phyloP scores from a whole-genome alignment of 2,113 vertebrate genomes.

The Pseudopodoces humilis region DNA sequence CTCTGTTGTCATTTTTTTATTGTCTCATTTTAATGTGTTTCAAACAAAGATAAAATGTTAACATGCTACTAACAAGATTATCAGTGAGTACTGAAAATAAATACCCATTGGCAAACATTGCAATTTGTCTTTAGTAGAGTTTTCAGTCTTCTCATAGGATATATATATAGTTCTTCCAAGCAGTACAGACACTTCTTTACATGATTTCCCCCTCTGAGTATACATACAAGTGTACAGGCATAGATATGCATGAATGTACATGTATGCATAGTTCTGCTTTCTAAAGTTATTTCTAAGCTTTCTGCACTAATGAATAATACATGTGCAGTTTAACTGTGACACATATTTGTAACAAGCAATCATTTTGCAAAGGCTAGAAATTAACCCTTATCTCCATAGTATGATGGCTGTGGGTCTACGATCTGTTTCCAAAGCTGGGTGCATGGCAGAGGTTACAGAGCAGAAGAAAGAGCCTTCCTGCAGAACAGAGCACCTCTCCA shows the following conservation, averaged over 20 bases:
- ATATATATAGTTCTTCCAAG: not conserved
- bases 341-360: not conserved
- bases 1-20: not conserved
- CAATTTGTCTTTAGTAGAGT: not conserved
- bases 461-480: not conserved
- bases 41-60: not conserved
- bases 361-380: not conserved
- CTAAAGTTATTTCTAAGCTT: not conserved
- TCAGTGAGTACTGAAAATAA: not conserved
- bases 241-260: accelerated
- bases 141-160: not conserved
- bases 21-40: not conserved
- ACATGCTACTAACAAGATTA: not conserved
- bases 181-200: not conserved
- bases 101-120: not conserved
- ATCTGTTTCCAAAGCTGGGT: not conserved
- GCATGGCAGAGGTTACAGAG: not conserved
- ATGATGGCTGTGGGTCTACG: not conserved
- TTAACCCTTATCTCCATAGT: not conserved
- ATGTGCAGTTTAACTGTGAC: not conserved
- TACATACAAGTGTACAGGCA: too few relatives aligned
- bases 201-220: not conserved
- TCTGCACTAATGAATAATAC: not conserved
- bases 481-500: not conserved
- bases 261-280: not conserved